A percentile compares a stretch with the other conserved stretches of the same genome.
These are phyloP conservation scores for Telmatherina bonti DNA, from an alignment of 2,797 vertebrate species.

Conservation along the genomic window DNA sequence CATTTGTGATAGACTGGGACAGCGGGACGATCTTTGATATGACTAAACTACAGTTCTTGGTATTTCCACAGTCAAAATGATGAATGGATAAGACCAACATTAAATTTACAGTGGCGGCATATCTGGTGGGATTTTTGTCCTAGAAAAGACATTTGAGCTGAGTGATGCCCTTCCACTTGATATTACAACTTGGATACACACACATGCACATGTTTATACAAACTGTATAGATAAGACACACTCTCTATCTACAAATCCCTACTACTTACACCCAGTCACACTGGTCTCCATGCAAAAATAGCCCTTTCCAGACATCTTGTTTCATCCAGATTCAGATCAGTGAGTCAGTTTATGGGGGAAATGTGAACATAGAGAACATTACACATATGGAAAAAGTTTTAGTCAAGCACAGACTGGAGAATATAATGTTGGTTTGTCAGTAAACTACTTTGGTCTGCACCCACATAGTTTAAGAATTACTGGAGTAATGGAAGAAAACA, in stretches of 20 bases:
- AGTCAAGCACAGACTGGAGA: background rate
- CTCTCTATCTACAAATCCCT: conserved; percentile 9
- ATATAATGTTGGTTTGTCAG: background rate
- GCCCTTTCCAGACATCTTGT: background rate
- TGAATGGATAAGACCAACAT: conserved; percentile 57
- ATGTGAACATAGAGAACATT: background rate
- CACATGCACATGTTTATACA: background rate
- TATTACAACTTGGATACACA: background rate
- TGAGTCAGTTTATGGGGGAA: background rate
- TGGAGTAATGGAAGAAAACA: background rate
- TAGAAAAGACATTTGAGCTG: conserved; percentile 42
- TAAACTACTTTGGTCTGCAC: background rate
- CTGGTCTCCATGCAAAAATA: conserved; percentile 1
- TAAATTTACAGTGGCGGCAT: conserved; percentile 60
- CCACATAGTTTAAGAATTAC: background rate
- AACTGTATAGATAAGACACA: background rate
- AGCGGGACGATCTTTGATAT: conserved; percentile 63
- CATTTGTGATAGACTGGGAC: conserved; percentile 50
- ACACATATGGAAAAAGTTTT: conserved; percentile 5
- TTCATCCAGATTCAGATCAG: conserved; percentile 15
- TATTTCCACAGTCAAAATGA: conserved; percentile 64
- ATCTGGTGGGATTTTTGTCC: conserved; percentile 50
- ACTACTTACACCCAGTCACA: background rate
- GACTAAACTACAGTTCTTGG: conserved; percentile 47
- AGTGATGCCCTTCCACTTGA: conserved; percentile 21